Evolutionary conservation across 2,888 invertebrate species (phyloP), one percentile per base, ranked within the genome.

Genomic region (Cephonodes hylas): DNA sequence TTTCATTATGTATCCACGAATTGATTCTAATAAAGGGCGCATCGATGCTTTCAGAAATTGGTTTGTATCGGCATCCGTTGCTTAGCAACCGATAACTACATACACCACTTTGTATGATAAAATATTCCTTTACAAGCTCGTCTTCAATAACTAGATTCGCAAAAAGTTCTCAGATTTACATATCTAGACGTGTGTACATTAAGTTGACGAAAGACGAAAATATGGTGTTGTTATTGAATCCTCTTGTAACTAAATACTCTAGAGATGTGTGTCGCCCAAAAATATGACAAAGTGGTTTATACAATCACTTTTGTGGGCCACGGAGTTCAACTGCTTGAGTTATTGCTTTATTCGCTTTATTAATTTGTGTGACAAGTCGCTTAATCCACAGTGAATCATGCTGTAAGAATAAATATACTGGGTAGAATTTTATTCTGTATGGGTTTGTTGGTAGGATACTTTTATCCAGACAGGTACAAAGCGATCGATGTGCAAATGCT

Each of bases 31-130:
- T 38, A 45, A 45, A 45, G 22, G 45, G 22, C 13, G 10, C 10
- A 22, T 10, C 10, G 27, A 8, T 31, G 34, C 13, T 59, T 59
- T 59, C 15, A 48, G 8, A 58, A 38, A 20, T 23, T 27, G 7
- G 22, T 6, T 22, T 48, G n/a, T 64, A 27, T 42, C 56, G 59
- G 6, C 58, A 42, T 42, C 3, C 34, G 64, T 69, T 60, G 63
- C 66, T 64, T 61, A 42, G 68, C n/a, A 64, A 71, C 62, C 56
- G 42, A 27, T 60, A 60, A 42, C 23, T 53, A 38, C 59, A 48
- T 59, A 53, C 62, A 65, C 65, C 61, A 65, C 59, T 63, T 59
- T 56, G 63, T 64, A 59, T 59, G 53, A 62, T 63, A 59, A 62
- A 64, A 59, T 66, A 61, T 63, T 62, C 46, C 34, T 61, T 44